Conservation (phyloP, 2,888 invertebrate species). For the Aleiodes alternator region DNA sequence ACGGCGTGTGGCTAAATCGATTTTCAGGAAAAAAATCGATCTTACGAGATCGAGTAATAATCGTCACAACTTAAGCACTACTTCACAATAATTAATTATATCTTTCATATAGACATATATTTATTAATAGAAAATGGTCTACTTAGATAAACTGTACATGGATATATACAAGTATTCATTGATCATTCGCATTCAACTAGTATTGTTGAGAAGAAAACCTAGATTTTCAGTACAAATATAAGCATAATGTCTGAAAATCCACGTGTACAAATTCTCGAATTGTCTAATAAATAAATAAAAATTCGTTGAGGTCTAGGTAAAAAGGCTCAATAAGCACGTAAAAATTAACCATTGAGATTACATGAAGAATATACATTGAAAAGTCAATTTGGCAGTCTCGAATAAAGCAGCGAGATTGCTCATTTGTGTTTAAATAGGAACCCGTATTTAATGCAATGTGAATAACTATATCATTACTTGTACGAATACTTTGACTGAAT, state of each 20-base stretch:
- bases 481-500: constrained; percentile 28
- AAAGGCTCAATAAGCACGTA: constrained; percentile 12
- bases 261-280: neutral
- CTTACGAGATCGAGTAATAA: no score
- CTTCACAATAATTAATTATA: neutral
- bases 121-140: constrained; percentile 38
- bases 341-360: no score
- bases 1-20: no score
- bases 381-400: neutral
- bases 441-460: constrained; percentile 22
- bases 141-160: constrained; percentile 41
- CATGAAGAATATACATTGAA: neutral
- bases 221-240: neutral
- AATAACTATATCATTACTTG: constrained; percentile 32
- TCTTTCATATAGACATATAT: constrained; percentile 14
- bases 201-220: neutral
- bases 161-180: constrained; percentile 46
- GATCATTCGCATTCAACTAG: neutral
- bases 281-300: constrained; percentile 35
- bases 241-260: constrained; percentile 19
- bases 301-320: neutral
- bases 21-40: no score
- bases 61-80: neutral
- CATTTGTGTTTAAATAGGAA: neutral
- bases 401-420: neutral